Evolutionary conservation across 1,140 invertebrate species (phyloP), one percentile per base, ranked within the genome.

Genomic region (Octopus bimaculoides): DNA sequence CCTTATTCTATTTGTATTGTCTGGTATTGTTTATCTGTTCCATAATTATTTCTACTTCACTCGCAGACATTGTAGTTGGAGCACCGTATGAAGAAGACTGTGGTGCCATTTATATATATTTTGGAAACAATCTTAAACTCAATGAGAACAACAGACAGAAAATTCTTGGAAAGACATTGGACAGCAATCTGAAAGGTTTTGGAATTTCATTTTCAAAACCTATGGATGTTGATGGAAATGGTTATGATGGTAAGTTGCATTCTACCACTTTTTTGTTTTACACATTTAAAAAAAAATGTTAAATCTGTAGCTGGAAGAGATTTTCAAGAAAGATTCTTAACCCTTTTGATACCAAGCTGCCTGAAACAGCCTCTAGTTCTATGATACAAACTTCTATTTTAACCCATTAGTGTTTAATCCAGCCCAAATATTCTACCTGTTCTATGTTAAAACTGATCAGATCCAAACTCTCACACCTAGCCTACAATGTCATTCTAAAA

Each of bases 41-140:
- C 26, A 41, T 41, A 41, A 41, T 41, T 41, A 41, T 26, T 71
- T 41, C 5, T 69, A 56, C 26, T 52, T 75, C 20, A 12, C 12
- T 61, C 53, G 4, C 76, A 95, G 97, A 99, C 91, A 94, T 99
- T 83, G 96, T 95, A 7, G 95, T 99, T 53, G 97, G 97, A 52
- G 97, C 97, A 3, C 97, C 97, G 0, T 99, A 98, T 84, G 97
- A 94, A 83, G 97, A 92, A n/a, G 92, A 94, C 75, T 94, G 93
- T 14, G 97, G 97, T 7, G 95, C 95, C 0, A 95, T 99, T 10
- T 99, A 97, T 89, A 95, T 99, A 80, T 98, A 94, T 88, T 95
- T 96, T 83, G 97, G 97, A 2, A 94, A 94, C 0, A 89, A 56
- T 17, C 14, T 55, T 79, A 82, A 83, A n/a, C 61, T 87, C 20